These are phyloP conservation scores for Oryzias woworae DNA, from an alignment of 2,113 vertebrate genomes.

Conservation along the genomic window DNA sequence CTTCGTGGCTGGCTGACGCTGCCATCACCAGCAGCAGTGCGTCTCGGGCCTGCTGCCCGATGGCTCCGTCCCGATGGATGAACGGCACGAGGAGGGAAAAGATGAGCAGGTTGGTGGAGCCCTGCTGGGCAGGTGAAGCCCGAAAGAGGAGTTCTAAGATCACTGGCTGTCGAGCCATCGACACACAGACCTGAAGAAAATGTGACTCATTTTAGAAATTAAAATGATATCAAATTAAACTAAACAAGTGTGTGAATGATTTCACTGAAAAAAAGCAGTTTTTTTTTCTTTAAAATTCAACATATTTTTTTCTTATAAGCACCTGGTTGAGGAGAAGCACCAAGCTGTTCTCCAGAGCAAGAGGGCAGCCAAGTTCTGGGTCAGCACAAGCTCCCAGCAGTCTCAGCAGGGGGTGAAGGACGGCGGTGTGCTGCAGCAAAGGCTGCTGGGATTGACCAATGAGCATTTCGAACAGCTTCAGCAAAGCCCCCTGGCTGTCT, in stretches of 20 bases:
- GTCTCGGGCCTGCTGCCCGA: constrained; percentile 93
- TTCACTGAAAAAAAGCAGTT: too few species aligned
- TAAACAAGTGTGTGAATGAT: neutral
- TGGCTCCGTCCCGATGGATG: constrained; percentile 90
- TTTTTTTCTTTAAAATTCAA: too few species aligned
- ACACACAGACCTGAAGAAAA: constrained; percentile 81
- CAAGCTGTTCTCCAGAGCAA: constrained; percentile 84
- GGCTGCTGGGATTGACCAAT: constrained; percentile 92
- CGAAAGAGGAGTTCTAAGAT: constrained; percentile 91
- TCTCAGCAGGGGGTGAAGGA: constrained; percentile 87
- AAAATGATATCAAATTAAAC: neutral
- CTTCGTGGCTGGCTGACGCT: constrained; percentile 84
- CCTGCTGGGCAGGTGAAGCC: constrained; percentile 80
- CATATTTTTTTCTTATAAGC: neutral
- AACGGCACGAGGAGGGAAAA: constrained; percentile 96
- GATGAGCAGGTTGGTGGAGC: constrained; percentile 87
- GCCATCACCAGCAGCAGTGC: constrained; percentile 96
- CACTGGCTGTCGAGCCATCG: constrained; percentile 86
- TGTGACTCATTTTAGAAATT: neutral
- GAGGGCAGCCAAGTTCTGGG: constrained; percentile 74
- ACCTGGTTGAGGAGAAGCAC: constrained; percentile 91
- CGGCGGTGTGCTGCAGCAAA: constrained; percentile 82
- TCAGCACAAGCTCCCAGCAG: constrained; percentile 85
- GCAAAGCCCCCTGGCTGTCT: constrained; percentile 87
- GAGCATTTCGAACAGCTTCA: constrained; percentile 95